A percentile compares a stretch with the other conserved stretches of the same genome.
Evolutionary conservation across 2,113 vertebrate genomes (phyloP).

Genomic region (Cacatua alba): DNA sequence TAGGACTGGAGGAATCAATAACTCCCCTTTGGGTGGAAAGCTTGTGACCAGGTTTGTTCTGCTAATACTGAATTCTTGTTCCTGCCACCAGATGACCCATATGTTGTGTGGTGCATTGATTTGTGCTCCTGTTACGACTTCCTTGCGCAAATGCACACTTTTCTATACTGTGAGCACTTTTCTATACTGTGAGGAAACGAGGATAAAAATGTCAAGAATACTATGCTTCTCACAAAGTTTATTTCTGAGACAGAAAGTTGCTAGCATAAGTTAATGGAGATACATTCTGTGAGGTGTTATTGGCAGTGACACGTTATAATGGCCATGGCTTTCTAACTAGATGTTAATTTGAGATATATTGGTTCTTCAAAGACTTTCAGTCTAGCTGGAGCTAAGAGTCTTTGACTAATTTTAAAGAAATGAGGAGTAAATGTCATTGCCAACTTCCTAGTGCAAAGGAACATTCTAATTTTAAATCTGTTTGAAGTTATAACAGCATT

Average conservation of each 20-base stretch:
- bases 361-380: conserved; percentile 21
- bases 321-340: neutral
- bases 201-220: neutral
- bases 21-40: neutral
- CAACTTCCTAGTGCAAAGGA: conserved; percentile 10
- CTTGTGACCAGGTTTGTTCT: neutral
- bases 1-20: conserved; percentile 42
- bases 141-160: neutral
- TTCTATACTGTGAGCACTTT: neutral
- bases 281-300: neutral
- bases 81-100: neutral
- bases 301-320: conserved; percentile 25
- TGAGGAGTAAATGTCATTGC: conserved; percentile 30
- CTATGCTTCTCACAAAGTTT: neutral
- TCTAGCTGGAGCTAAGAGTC: conserved; percentile 34
- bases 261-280: neutral
- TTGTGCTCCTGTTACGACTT: conserved; percentile 7
- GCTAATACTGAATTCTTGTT: neutral
- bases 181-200: neutral
- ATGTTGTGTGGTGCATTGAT: neutral
- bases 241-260: neutral
- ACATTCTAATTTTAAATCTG: conserved; percentile 37
- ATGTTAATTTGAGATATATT: conserved; percentile 25
- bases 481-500: conserved; percentile 6
- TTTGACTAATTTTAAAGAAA: conserved; percentile 46